Evolutionary conservation across 2,797 vertebrate species (phyloP), one percentile per base, ranked within the genome.

Genomic region (Cryptoprocta ferox): DNA sequence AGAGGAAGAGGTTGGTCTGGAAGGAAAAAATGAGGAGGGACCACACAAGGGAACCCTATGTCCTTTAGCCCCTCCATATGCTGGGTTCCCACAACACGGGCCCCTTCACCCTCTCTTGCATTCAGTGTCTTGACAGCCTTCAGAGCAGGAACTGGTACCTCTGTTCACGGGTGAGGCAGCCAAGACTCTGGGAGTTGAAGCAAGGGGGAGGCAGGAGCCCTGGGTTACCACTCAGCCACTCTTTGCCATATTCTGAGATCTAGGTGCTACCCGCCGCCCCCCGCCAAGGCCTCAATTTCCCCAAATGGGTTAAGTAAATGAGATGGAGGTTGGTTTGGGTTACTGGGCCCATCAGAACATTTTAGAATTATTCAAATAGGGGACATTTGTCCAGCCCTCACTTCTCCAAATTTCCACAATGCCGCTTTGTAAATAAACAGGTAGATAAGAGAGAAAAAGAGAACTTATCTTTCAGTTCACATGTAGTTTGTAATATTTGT

Each of bases 321-420:
- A 61, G 61, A 71, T 5, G 35, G 63, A 45, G 50, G 3, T 73
- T 87, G 48, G 26, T 93, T 70, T 71, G 42, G 8, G 56, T 82
- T 48, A 68, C 76, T 87, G 24, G 63, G 32, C 79, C 32, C 30
- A 83, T 21, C 30, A 11, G 8, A 84, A 80, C 71, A 81, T 92
- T 97, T 94, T 56, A 68, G 84, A 89, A 66, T 92, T 53, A 83
- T 66, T 95, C 61, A 32, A 63, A 32, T 21, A 76, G n/a, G 39
- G 24, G 15, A n/a, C 28, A 16, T 88, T 78, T 71, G 42, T 39
- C 75, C 28, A 32, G 16, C 59, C 39, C 61, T 91, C 45, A 12
- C 35, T 71, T 94, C 89, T 96, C 78, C 80, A 37, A 94, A 93
- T 50, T 48, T 65, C 35, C 16, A 53, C 26, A 8, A 32, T 9